These are phyloP conservation scores for Catharus bicknelli DNA, from an alignment of 2,113 vertebrate species.

Conservation along the genomic window DNA sequence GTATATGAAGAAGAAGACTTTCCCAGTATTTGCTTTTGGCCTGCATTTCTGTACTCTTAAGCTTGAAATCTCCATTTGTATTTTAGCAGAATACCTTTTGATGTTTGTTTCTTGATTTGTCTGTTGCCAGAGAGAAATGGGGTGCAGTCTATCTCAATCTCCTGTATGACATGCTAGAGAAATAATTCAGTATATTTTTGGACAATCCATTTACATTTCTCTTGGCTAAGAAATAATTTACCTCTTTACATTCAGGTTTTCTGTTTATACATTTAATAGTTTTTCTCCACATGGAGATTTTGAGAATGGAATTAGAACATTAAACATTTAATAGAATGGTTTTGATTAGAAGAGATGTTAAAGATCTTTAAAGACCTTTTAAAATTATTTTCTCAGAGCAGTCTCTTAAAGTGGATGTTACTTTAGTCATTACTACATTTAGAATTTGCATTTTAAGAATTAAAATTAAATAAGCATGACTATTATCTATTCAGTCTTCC, in stretches of 20 bases:
- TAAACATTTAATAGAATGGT: neutral
- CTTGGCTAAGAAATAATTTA: neutral
- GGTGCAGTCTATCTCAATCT: neutral
- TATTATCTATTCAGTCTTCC: neutral
- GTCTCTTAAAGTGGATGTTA: neutral
- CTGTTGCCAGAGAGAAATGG: neutral
- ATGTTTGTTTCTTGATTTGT: neutral
- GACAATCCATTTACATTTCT: neutral
- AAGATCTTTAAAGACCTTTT: neutral
- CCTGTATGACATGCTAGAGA: neutral
- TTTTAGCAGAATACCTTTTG: neutral
- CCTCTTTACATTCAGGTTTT: neutral
- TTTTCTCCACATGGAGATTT: neutral
- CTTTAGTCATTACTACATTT: neutral
- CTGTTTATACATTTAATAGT: neutral
- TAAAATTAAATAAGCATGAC: neutral
- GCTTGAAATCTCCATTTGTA: neutral
- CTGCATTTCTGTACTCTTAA: neutral
- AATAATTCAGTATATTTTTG: neutral
- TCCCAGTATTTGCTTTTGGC: neutral
- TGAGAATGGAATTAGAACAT: neutral
- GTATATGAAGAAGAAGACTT: neutral
- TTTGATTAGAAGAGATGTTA: neutral
- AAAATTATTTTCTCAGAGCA: neutral
- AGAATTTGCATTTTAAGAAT: neutral